Evolutionary conservation across 1,140 invertebrate species (phyloP), one percentile per base, ranked within the genome.

Genomic region (Drepana arcuata): DNA sequence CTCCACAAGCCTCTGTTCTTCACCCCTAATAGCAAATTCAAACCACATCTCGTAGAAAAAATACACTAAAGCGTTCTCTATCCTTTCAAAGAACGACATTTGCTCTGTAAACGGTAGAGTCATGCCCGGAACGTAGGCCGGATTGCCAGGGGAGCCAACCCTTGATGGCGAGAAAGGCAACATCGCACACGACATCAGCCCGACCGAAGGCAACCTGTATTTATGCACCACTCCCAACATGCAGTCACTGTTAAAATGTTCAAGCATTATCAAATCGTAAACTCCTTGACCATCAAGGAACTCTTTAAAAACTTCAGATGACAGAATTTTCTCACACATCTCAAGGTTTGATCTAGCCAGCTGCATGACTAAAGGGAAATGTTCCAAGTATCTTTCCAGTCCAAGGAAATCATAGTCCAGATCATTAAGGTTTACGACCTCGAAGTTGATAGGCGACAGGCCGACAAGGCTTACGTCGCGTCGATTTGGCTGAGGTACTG

Each of bases 211-310:
- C 1, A 85, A 81, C 34, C 87, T 78, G 14, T 88, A 86, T 41
- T 86, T 83, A 37, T 88, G 65, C 16, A 84, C 77, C 5, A 91
- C 73, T 2, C 83, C 86, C 28, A 89, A 58, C 55, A 88, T 86
- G 41, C 90, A 91, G 32, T 91, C 87, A 4, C 84, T 86, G 21
- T 89, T 89, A 50, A 91, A 92, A 31, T 84, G 78, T 51, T 91
- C 90, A 2, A 84, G 74, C 2, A 92, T 50, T 15, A 92, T 84
- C 0, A 92, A 32, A 59, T 92, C 90, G 44, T 87, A 91, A 23
- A 80, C 82, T 14, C 83, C 41, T 42, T 65, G 34, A 46, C 43
- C 48, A 5, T 65, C 56, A 0, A 87, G 29, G 0, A 89, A 49
- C 6, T 84, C 45, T 23, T 78, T 59, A 0, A 88, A 63, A 0